Evolutionary conservation across 2,797 vertebrate species (phyloP).

Genomic region (Bucorvus abyssinicus): DNA sequence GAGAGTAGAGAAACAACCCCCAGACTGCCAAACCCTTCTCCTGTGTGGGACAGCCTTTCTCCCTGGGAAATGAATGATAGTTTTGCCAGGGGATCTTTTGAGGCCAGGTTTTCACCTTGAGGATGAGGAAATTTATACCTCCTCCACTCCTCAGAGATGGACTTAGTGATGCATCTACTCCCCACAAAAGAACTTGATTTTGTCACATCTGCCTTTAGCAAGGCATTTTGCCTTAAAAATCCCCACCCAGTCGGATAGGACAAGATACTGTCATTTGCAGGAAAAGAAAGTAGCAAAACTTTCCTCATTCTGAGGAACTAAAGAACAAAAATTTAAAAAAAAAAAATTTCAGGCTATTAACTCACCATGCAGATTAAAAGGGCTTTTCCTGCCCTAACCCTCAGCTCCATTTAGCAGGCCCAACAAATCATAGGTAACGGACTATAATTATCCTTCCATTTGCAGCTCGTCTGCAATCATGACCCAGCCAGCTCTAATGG

Average conservation of each 20-base stretch:
- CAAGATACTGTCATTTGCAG: neutral
- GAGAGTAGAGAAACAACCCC: neutral
- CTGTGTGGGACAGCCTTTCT: neutral
- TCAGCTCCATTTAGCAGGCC: neutral
- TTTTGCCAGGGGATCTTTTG: neutral
- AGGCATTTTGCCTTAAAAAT: neutral
- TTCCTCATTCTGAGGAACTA: neutral
- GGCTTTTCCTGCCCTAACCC: neutral
- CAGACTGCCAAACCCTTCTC: neutral
- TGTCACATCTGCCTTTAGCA: neutral
- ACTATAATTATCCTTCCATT: conserved; percentile 33
- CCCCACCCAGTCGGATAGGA: neutral
- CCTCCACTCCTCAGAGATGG: neutral
- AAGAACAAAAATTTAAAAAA: neutral
- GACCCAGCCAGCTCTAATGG: neutral
- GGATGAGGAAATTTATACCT: neutral
- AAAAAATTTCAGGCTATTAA: neutral
- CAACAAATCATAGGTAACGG: neutral
- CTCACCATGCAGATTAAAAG: neutral
- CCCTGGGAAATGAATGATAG: neutral
- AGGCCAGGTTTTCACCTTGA: neutral
- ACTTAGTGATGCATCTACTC: neutral
- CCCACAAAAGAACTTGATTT: neutral
- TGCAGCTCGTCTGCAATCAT: neutral
- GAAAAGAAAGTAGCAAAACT: neutral